Percentiles rank a stretch among this genome's conserved stretches.
These are phyloP conservation scores for Pseudomyrmex sp. DNA, from an alignment of 1,140 invertebrate genomes.

Conservation along the genomic window DNA sequence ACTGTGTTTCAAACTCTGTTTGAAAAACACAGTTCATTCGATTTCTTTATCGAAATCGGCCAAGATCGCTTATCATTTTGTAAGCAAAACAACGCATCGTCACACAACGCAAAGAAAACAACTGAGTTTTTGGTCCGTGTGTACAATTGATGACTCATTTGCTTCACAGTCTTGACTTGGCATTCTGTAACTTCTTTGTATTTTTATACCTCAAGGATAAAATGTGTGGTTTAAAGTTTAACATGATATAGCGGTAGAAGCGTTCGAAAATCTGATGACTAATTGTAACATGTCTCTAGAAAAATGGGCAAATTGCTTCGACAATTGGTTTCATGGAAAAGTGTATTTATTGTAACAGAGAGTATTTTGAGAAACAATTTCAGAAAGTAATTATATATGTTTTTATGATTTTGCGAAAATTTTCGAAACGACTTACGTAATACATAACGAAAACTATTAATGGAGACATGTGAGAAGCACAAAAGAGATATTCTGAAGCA, in stretches of 20 bases:
- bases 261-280: background rate
- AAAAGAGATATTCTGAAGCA: background rate
- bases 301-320: background rate
- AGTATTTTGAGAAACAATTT: background rate
- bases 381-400: background rate
- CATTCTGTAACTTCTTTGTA: background rate
- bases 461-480: too few relatives aligned
- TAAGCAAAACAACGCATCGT: background rate
- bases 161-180: background rate
- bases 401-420: background rate
- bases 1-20: background rate
- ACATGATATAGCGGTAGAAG: background rate
- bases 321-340: background rate
- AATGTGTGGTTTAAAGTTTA: background rate
- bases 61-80: background rate
- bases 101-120: background rate
- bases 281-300: background rate
- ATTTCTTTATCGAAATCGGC: too few relatives aligned
- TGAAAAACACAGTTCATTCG: too few relatives aligned
- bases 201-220: background rate
- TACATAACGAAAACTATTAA: too few relatives aligned
- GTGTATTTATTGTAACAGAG: background rate
- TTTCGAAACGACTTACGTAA: background rate
- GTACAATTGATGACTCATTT: background rate
- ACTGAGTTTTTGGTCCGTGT: background rate